A percentile compares a stretch with the other conserved stretches of the same genome.
These are phyloP conservation scores for Channa maculata DNA, from an alignment of 2,113 vertebrate genomes.

Conservation along the genomic window DNA sequence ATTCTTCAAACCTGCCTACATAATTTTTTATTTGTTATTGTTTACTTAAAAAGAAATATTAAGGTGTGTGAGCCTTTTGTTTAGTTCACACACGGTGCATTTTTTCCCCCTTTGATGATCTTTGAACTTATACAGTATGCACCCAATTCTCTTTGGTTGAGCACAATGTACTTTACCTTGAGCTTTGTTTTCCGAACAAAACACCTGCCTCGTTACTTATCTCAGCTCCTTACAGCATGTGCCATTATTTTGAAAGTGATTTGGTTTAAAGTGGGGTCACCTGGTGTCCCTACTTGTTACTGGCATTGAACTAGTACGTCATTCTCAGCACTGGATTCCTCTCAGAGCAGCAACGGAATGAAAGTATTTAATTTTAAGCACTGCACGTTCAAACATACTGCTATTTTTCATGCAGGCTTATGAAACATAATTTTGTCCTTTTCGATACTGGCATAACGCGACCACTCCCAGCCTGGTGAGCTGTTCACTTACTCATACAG, in stretches of 20 bases:
- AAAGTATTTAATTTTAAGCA: neutral
- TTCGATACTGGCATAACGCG: neutral
- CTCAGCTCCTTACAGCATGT: neutral
- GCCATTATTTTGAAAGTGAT: conserved; percentile 11
- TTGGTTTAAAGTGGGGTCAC: neutral
- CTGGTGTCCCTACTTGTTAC: neutral
- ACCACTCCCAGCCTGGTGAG: conserved; percentile 31
- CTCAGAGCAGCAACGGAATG: neutral
- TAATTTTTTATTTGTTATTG: too few relatives aligned
- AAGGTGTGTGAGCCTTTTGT: too few relatives aligned
- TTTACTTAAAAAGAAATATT: too few relatives aligned
- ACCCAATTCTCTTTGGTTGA: too few relatives aligned
- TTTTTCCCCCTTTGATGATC: too few relatives aligned
- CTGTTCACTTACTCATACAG: conserved; percentile 38
- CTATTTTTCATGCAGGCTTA: neutral
- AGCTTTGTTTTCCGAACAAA: neutral
- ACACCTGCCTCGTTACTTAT: neutral
- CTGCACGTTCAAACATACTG: neutral
- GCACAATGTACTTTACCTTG: too few relatives aligned
- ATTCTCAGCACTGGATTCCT: neutral
- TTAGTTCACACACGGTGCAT: too few relatives aligned
- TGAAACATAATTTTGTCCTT: neutral
- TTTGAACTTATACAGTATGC: too few relatives aligned
- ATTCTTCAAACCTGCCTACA: too few relatives aligned
- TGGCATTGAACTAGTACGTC: neutral